Evolutionary conservation across 2,888 invertebrate genomes (phyloP).

Genomic region (Glyphotaelius pellucidus): DNA sequence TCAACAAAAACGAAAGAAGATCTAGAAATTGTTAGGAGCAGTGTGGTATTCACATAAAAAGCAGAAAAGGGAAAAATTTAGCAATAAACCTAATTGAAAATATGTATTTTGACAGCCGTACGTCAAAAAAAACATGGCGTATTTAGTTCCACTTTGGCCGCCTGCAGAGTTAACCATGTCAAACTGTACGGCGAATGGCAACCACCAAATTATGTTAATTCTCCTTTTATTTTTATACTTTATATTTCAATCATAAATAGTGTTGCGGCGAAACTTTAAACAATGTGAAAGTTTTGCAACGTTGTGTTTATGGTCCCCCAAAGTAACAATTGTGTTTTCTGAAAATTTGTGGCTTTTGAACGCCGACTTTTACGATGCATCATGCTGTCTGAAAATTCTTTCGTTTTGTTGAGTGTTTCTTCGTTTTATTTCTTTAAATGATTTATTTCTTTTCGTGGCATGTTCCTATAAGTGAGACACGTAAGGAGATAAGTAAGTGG

Average conservation of each 20-base stretch:
- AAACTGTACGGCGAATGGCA: neutral
- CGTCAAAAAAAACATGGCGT: neutral
- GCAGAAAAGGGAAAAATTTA: no score
- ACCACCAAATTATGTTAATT: neutral
- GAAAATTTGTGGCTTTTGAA: slow-evolving; percentile 14
- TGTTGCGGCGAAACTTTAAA: slow-evolving; percentile 36
- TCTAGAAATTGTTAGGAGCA: no score
- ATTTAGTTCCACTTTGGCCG: neutral
- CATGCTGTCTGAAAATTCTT: neutral
- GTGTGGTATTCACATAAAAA: no score
- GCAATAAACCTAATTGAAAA: no score
- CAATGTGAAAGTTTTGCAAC: slow-evolving; percentile 18
- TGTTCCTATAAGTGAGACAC: neutral
- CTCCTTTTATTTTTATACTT: neutral
- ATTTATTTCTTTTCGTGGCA: neutral
- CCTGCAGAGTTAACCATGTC: neutral
- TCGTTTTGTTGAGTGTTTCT: neutral
- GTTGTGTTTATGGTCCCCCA: neutral
- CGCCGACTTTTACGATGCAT: slow-evolving; percentile 3
- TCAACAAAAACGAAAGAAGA: no score
- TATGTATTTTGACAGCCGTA: neutral
- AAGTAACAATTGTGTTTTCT: slow-evolving; percentile 7
- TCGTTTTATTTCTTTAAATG: neutral
- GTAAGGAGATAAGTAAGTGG: no score
- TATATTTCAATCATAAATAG: slow-evolving; percentile 41